Evolutionary conservation across 2,888 invertebrate species (phyloP).

Genomic region (Subacronicta megacephala): DNA sequence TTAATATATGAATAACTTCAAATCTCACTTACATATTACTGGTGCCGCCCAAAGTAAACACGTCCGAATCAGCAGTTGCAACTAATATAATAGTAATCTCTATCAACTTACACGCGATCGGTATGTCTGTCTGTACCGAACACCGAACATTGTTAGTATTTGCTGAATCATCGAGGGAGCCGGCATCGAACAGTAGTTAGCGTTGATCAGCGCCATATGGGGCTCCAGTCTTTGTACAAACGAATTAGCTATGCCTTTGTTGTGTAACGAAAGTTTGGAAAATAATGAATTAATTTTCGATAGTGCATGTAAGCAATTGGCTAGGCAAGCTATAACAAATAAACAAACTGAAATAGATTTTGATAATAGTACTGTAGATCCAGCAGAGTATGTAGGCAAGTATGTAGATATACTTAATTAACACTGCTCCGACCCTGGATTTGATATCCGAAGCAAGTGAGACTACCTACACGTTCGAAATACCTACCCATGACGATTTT

Average conservation of each 20-base stretch:
- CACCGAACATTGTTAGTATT: constrained; percentile 58
- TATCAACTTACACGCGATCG: constrained; percentile 48
- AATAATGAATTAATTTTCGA: constrained; percentile 38
- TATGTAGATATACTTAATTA: too few species aligned
- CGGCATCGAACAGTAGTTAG: constrained; percentile 77
- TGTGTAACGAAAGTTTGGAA: constrained; percentile 35
- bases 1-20: not conserved
- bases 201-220: constrained; percentile 73
- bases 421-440: too few species aligned
- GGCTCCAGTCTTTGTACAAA: constrained; percentile 56
- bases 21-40: constrained; percentile 1
- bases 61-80: constrained; percentile 36
- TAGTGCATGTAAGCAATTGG: constrained; percentile 32
- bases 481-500: too few species aligned
- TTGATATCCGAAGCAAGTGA: too few species aligned
- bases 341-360: too few species aligned
- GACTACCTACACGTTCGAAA: too few species aligned
- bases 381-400: too few species aligned
- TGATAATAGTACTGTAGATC: too few species aligned
- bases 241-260: constrained; percentile 52
- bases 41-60: not conserved
- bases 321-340: too few species aligned
- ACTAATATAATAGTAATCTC: constrained; percentile 34
- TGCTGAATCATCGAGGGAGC: constrained; percentile 78
- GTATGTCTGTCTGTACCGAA: constrained; percentile 47